Conservation (phyloP, 2,797 vertebrate species). For the Dendrocincla fuliginosa region DNA sequence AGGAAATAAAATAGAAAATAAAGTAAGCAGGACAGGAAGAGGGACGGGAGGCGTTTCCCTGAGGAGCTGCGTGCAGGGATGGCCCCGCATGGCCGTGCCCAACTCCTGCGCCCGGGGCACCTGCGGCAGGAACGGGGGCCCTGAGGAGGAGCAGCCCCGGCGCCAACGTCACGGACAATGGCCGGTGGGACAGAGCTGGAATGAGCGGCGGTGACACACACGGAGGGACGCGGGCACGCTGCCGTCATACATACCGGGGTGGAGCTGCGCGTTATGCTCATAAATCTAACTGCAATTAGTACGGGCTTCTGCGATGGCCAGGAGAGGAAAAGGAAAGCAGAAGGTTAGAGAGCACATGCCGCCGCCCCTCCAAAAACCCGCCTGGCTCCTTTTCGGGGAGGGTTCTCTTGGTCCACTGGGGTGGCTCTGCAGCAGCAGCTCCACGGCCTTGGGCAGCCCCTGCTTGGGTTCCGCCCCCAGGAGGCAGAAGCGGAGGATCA, state of each 20-base stretch:
- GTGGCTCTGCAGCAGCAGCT: background rate
- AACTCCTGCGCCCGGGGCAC: background rate
- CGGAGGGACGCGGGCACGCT: constrained; percentile 53
- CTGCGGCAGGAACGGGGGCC: background rate
- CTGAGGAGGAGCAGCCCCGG: background rate
- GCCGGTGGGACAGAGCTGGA: constrained; percentile 65
- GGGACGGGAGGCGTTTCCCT: background rate
- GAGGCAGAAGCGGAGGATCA: background rate
- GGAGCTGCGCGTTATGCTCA: constrained; percentile 90
- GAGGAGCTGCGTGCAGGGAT: background rate
- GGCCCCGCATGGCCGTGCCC: accelerated
- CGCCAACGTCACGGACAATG: constrained; percentile 52
- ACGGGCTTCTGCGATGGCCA: constrained; percentile 93
- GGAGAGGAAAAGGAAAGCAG: constrained; percentile 88
- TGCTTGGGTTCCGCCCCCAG: background rate
- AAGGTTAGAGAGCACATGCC: constrained; percentile 81
- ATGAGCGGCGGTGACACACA: constrained; percentile 69
- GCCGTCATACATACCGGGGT: constrained; percentile 90
- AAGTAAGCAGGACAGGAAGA: background rate
- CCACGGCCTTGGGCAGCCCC: background rate
- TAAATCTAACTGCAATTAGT: constrained; percentile 98
- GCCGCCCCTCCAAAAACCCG: constrained; percentile 48
- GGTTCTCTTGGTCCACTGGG: background rate
- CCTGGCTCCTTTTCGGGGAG: background rate
- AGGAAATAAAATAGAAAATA: background rate